Evolutionary conservation across 2,113 vertebrate species (phyloP).

Genomic region (Alligator sinensis): DNA sequence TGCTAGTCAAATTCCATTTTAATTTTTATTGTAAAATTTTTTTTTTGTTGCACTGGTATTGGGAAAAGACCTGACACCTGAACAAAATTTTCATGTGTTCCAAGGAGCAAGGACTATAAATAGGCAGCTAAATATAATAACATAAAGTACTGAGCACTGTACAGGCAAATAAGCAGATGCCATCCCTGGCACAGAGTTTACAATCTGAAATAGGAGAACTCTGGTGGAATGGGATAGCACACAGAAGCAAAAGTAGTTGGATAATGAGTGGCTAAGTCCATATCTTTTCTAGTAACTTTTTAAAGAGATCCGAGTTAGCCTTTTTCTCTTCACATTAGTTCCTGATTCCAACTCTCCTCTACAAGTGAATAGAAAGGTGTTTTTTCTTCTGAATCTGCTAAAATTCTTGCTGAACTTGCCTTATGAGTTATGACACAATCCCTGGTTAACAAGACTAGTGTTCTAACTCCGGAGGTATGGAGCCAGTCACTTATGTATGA

Average conservation of each 20-base stretch:
- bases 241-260: neutral
- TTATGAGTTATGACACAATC: neutral
- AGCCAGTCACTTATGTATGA: too few relatives aligned
- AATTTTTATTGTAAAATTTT: neutral
- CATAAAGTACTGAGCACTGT: neutral
- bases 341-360: neutral
- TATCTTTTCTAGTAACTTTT: neutral
- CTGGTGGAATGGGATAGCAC: neutral
- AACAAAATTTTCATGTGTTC: neutral
- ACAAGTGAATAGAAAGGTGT: neutral
- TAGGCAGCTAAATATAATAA: neutral
- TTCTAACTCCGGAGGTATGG: too few relatives aligned
- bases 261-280: neutral
- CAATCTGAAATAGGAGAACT: neutral
- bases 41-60: neutral
- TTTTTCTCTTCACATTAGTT: neutral
- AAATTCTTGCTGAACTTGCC: neutral
- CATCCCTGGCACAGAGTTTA: neutral
- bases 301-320: neutral
- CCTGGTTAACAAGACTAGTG: too few relatives aligned
- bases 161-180: neutral
- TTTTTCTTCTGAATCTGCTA: neutral
- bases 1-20: neutral
- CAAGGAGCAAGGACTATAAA: neutral
- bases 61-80: neutral